Evolutionary conservation across 2,888 invertebrate genomes (phyloP).

Genomic region (Eubasilissa splendida): DNA sequence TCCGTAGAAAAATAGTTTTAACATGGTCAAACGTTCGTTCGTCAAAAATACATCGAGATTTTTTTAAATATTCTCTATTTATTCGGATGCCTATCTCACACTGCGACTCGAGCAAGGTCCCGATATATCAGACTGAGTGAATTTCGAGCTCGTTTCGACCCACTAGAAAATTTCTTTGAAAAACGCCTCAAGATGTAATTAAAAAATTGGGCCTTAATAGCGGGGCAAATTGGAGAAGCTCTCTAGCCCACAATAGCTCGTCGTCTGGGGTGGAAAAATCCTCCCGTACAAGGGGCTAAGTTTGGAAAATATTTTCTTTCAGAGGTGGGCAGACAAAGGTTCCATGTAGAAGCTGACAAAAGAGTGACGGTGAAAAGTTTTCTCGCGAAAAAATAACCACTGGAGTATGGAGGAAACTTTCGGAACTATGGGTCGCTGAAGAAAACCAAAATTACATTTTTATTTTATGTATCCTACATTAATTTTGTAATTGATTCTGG

Average conservation of each 20-base stretch:
- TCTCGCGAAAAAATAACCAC: slow-evolving; percentile 22
- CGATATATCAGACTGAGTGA: no score
- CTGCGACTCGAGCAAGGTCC: no score
- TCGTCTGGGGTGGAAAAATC: slow-evolving; percentile 1
- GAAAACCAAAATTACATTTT: neutral
- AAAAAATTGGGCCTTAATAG: slow-evolving; percentile 32
- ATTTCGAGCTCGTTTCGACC: neutral
- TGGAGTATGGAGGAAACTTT: neutral
- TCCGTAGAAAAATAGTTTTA: no score
- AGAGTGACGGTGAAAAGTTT: slow-evolving; percentile 29
- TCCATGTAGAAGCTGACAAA: slow-evolving; percentile 16
- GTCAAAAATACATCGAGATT: no score
- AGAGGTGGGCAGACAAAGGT: slow-evolving; percentile 17
- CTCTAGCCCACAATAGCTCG: slow-evolving; percentile 17
- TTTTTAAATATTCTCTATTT: no score
- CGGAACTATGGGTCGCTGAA: slow-evolving; percentile 1
- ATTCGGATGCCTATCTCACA: no score
- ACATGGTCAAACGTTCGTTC: no score
- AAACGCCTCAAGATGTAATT: slow-evolving; percentile 33
- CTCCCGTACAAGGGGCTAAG: neutral
- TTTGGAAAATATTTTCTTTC: slow-evolving; percentile 35
- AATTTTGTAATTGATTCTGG: no score
- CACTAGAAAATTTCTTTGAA: slow-evolving; percentile 9
- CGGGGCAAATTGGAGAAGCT: slow-evolving; percentile 8
- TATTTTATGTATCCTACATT: no score